Percentiles rank a stretch among this genome's conserved stretches.
These are phyloP conservation scores for Choreutis nemorana DNA, from an alignment of 2,888 invertebrate genomes.

Conservation along the genomic window DNA sequence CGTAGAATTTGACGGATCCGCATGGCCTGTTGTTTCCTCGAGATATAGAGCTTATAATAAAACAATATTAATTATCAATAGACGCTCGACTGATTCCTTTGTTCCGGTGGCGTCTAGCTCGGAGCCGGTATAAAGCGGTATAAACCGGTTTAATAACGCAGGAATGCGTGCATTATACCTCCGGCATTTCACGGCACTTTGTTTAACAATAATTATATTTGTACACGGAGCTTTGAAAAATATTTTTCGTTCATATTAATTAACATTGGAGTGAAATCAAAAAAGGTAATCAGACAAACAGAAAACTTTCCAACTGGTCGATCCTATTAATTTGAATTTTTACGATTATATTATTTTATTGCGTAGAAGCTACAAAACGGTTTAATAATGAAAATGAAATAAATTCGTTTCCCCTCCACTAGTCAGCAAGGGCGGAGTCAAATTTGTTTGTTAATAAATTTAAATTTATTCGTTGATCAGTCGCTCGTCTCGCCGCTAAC, in stretches of 20 bases:
- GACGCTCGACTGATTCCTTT: constrained; percentile 29
- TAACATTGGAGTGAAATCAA: constrained; percentile 50
- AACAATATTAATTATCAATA: constrained; percentile 54
- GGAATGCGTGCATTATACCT: constrained; percentile 50
- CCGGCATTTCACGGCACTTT: constrained; percentile 38
- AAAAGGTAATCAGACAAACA: too few species aligned
- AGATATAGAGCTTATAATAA: constrained; percentile 52
- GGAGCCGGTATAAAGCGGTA: constrained; percentile 5
- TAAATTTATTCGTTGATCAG: constrained; percentile 64
- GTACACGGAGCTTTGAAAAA: neutral
- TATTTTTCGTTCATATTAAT: constrained; percentile 14
- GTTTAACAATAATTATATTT: constrained; percentile 34
- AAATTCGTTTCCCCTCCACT: constrained; percentile 56
- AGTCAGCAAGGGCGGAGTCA: constrained; percentile 37
- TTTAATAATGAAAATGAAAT: too few species aligned
- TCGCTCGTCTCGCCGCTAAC: constrained; percentile 46
- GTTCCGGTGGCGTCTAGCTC: constrained; percentile 14
- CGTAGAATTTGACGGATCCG: constrained; percentile 22
- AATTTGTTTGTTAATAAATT: constrained; percentile 59
- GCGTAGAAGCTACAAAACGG: too few species aligned
- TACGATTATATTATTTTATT: too few species aligned
- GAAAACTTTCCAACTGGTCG: too few species aligned
- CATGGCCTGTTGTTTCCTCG: constrained; percentile 21
- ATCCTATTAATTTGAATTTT: too few species aligned
- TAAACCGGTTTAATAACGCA: constrained; percentile 36